Conservation (phyloP, 2,888 invertebrate species). For the Drosophila seclusa region DNA sequence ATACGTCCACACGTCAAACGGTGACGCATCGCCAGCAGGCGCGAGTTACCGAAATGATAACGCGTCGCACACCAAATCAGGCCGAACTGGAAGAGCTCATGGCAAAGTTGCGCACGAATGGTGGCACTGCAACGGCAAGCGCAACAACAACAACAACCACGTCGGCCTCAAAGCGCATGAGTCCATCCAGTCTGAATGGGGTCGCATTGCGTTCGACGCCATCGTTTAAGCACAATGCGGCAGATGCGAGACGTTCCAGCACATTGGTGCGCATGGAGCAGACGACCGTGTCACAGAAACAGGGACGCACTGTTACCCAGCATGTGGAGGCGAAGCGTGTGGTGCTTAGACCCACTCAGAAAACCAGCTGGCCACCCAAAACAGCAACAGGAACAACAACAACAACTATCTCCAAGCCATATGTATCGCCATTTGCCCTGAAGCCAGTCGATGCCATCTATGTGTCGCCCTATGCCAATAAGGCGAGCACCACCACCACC, state of each 20-base stretch:
- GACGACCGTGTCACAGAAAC: conserved; percentile 75
- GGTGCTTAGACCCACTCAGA: conserved; percentile 36
- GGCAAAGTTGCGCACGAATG: conserved; percentile 55
- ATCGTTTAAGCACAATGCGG: conserved; percentile 50
- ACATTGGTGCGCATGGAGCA: conserved; percentile 71
- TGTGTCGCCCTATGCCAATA: conserved; percentile 27
- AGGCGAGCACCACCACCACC: not conserved
- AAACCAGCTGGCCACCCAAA: conserved; percentile 45
- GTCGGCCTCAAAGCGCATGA: conserved; percentile 29
- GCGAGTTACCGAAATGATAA: conserved; percentile 73
- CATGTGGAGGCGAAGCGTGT: conserved; percentile 69
- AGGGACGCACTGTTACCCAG: conserved; percentile 74
- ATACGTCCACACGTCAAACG: conserved; percentile 74
- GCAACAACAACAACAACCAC: conserved; percentile 19
- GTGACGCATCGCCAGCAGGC: conserved; percentile 81
- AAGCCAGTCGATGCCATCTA: conserved; percentile 4
- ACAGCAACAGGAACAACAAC: conserved; percentile 9
- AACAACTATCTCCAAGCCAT: conserved; percentile 18
- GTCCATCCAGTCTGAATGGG: conserved; percentile 53
- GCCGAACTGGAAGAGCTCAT: conserved; percentile 75
- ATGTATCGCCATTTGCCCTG: conserved; percentile 29
- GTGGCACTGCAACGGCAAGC: conserved; percentile 20
- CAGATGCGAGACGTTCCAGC: conserved; percentile 55
- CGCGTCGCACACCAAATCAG: conserved; percentile 74
- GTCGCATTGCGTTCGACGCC: conserved; percentile 56